Evolutionary conservation across 2,888 invertebrate species (phyloP).

Genomic region (Heliconius hortense): DNA sequence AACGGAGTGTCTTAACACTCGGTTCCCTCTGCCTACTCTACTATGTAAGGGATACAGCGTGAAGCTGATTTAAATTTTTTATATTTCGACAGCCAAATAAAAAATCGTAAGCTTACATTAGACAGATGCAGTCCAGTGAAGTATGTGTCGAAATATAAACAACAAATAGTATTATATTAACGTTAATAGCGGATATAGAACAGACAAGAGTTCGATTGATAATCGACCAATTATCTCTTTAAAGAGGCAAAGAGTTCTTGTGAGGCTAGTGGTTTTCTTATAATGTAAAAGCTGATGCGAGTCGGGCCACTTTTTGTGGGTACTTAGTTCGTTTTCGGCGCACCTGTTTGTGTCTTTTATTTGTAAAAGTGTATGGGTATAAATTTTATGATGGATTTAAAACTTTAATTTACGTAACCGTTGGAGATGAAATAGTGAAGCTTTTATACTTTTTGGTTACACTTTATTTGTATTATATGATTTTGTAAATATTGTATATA

Average conservation of each 20-base stretch:
- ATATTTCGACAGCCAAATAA: neutral
- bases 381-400: constrained; percentile 5
- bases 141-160: constrained; percentile 19
- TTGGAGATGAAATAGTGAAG: neutral
- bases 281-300: constrained; percentile 26
- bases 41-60: too few species aligned
- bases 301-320: constrained; percentile 21
- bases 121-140: constrained; percentile 28
- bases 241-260: constrained; percentile 45
- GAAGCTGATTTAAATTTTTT: too few species aligned
- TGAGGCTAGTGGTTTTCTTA: constrained; percentile 29
- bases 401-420: neutral
- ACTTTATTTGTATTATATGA: neutral
- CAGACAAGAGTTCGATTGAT: constrained; percentile 63
- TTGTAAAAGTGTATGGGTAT: constrained; percentile 17
- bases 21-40: too few species aligned
- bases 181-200: constrained; percentile 50
- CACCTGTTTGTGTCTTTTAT: constrained; percentile 19
- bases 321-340: constrained; percentile 22
- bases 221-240: constrained; percentile 61
- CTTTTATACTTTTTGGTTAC: neutral
- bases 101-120: constrained; percentile 1
- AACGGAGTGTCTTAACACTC: too few species aligned
- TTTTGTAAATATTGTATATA: neutral
- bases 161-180: constrained; percentile 30